Evolutionary conservation across 2,888 invertebrate genomes (phyloP), one percentile per base, ranked within the genome.

Genomic region (Microplitis deprimator): DNA sequence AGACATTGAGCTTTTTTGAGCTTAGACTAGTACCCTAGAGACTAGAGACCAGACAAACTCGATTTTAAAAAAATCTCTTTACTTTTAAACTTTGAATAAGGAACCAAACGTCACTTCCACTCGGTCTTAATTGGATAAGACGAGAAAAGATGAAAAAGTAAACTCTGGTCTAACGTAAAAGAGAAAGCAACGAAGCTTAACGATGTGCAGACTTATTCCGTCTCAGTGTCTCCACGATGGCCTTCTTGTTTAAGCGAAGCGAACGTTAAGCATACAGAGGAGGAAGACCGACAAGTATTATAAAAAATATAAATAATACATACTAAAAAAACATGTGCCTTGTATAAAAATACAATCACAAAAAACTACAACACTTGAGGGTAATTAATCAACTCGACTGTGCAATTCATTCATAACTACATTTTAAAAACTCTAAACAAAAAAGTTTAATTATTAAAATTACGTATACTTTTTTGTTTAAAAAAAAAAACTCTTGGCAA

Each of bases 161-260:
- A 39, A 62, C 8, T 62, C 16, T 20, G 8, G 8, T 39, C 10
- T 61, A 62, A 71, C 29, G 38, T 39, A 16, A 62, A 71, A 71
- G 62, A 71, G 62, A 71, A 71, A 71, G 61, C 71, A 71, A 60
- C 39, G 39, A 39, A 71, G 71, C 59, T 62, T 59, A 62, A 62
- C 39, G 61, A 71, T 39, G 60, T 29, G 10, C 50, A 50, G 50
- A 50, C 50, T 50, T 50, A 50, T 50, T 50, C 50, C 50, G 13
- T 50, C 50, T 50, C 50, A 50, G 20, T 62, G 62, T 16, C 17
- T 62, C 20, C 20, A 62, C 8, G 16, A 62, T 17, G 62, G 10
- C 62, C 62, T 62, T 62, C 62, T 62, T 62, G 20, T 62, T 62
- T 62, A 13, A 20, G 20, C 59, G 59, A 59, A 59, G 6, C 3